A percentile compares a stretch with the other conserved stretches of the same genome.
Conservation (phyloP, 2,888 invertebrate species). For the Neuroscelio doddi region DNA sequence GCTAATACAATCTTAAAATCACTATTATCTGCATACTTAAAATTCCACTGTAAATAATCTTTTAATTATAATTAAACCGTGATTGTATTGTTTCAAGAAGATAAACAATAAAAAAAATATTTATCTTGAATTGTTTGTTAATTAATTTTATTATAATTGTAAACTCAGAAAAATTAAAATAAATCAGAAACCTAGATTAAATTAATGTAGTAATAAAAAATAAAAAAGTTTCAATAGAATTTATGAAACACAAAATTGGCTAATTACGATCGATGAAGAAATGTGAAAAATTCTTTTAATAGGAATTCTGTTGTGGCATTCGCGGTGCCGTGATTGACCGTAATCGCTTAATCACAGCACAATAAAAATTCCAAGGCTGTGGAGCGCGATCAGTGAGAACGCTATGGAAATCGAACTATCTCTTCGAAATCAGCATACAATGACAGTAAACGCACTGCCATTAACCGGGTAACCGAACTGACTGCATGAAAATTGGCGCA, state of each 20-base stretch:
- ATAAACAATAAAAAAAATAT: no score
- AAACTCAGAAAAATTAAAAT: no score
- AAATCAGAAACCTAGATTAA: no score
- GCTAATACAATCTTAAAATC: conserved; percentile 1
- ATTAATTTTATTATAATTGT: no score
- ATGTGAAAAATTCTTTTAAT: no score
- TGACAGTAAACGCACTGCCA: not conserved
- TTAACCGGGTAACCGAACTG: conserved; percentile 1
- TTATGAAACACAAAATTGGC: no score
- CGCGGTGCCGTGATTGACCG: not conserved
- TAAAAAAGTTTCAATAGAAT: no score
- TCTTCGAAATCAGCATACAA: conserved; percentile 6
- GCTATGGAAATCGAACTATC: not conserved
- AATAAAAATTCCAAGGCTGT: conserved; percentile 7
- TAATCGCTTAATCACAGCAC: conserved; percentile 5
- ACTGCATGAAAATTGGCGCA: conserved; percentile 9
- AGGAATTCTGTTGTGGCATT: not conserved
- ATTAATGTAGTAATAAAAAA: no score
- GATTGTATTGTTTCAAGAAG: no score
- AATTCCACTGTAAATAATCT: conserved; percentile 2
- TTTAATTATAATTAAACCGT: no score
- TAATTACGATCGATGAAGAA: not conserved
- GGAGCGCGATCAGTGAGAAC: not conserved
- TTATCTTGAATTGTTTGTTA: no score
- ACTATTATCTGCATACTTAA: not conserved